Percentiles rank a stretch among this genome's conserved stretches.
Conservation (phyloP, 2,888 invertebrate species). For the Apodemia zela region DNA sequence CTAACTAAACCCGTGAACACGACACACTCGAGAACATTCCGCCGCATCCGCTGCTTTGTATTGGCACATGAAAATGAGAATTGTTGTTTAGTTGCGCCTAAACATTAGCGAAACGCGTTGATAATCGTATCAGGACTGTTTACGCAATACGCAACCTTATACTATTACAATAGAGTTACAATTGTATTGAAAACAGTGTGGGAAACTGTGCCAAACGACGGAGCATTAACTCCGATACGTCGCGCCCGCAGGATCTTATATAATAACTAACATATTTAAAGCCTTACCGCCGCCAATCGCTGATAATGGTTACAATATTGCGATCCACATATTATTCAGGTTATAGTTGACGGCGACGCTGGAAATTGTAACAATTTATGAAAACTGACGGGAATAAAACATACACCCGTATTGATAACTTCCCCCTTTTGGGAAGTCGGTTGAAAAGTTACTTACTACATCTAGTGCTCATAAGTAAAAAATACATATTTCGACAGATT, state of each 20-base stretch:
- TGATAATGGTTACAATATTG: constrained; percentile 13
- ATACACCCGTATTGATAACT: too few relatives aligned
- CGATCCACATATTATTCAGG: not conserved
- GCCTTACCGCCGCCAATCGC: constrained; percentile 22
- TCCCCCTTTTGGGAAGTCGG: too few relatives aligned
- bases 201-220: constrained; percentile 45
- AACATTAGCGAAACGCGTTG: constrained; percentile 39
- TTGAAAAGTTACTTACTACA: too few relatives aligned
- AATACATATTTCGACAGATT: too few relatives aligned
- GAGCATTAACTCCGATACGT: constrained; percentile 41
- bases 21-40: constrained; percentile 9
- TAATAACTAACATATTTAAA: constrained; percentile 29
- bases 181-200: not conserved
- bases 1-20: not conserved
- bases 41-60: constrained; percentile 11
- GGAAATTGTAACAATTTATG: too few relatives aligned
- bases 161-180: not conserved
- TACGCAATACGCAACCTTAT: not conserved
- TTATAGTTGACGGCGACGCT: too few relatives aligned
- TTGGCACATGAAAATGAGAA: constrained; percentile 15
- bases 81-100: constrained; percentile 17
- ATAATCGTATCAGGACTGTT: constrained; percentile 32
- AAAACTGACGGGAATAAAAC: too few relatives aligned
- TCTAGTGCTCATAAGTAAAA: too few relatives aligned
- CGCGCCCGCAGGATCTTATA: constrained; percentile 28